phyloP scores from a whole-genome alignment of 2,113 vertebrate genomes.

The Engystomops pustulosus region DNA sequence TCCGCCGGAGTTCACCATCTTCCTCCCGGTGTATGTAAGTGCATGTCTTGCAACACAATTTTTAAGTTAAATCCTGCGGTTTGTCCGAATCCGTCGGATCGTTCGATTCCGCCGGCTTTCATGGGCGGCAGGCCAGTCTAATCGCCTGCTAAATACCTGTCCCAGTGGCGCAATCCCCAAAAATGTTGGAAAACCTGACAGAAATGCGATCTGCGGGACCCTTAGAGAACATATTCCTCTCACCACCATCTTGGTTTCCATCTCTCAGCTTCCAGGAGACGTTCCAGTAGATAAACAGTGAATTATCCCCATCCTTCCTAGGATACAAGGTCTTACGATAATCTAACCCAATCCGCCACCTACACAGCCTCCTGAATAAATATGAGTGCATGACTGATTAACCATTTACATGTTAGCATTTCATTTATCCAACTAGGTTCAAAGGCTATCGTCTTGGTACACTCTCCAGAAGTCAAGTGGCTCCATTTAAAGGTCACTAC shows the following conservation, averaged over 20 bases:
- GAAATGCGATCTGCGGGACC: too few species aligned
- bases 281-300: background rate
- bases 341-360: background rate
- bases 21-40: too few species aligned
- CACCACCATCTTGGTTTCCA: background rate
- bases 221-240: too few species aligned
- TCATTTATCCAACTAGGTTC: slow-evolving; percentile 34
- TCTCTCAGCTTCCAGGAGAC: background rate
- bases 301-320: background rate
- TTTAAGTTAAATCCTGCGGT: too few species aligned
- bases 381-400: slow-evolving; percentile 34
- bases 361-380: background rate
- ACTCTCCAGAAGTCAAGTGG: slow-evolving; percentile 49
- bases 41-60: too few species aligned
- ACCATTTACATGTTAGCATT: slow-evolving; percentile 45
- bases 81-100: too few species aligned
- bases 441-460: slow-evolving; percentile 35
- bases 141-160: too few species aligned
- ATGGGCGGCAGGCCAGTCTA: too few species aligned
- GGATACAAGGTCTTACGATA: background rate
- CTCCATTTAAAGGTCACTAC: slow-evolving; percentile 52
- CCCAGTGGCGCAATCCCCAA: too few species aligned
- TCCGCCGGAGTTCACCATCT: too few species aligned
- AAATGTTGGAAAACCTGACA: too few species aligned
- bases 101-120: too few species aligned